Base-by-base conservation (phyloP, 2,888 invertebrate species). In the Microctonus aethiopoides region DNA sequence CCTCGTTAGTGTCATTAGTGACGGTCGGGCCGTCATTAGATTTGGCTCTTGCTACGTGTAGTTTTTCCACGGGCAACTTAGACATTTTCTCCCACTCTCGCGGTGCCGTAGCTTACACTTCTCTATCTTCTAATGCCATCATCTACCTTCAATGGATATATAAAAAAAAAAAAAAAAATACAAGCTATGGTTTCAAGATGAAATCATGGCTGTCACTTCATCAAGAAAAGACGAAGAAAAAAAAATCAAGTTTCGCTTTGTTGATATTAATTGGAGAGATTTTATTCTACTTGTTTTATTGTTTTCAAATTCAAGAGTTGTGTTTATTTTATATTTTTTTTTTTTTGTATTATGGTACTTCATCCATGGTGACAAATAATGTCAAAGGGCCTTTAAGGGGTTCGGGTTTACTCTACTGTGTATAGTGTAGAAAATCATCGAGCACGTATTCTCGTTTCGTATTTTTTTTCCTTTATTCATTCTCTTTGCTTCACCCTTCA, bases 1-100 rank as follows among this genome's bases (percentile, higher is more conserved):
- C 82, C 83, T 86, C 84, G 85, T 86, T 86, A 86, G 84, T 77
- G 83, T 86, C 84, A 85, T 86, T 86, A 85, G 85, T 81, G 80
- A 84, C 84, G 84, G 85, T 85, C 83, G 81, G 83, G 80, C 83
- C 84, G 84, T 86, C 85, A 86, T 86, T 86, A 85, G 84, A 85
- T 86, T 86, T 84, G 76, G 80, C 79, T 80, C 81, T 63, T 68
- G 70, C 67, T 78, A 80, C 81, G 80, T 81, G 83, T 80, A 81
- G 82, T 82, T 84, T 83, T 85, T 80, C 79, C 78, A 76, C 74
- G 73, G 32, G 67, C 22, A 51, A 34, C 34, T 34, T 34, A 16
- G 72, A 73, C 65, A 68, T 73, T 72, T 67, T 71, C 74, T 72
- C 74, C 72, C 71, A 69, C 71, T 29, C 61, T n/a, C 24, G 13